Base-by-base conservation (phyloP, 92 coral and sea anemone genomes). In the Epizoanthus scotinus region DNA sequence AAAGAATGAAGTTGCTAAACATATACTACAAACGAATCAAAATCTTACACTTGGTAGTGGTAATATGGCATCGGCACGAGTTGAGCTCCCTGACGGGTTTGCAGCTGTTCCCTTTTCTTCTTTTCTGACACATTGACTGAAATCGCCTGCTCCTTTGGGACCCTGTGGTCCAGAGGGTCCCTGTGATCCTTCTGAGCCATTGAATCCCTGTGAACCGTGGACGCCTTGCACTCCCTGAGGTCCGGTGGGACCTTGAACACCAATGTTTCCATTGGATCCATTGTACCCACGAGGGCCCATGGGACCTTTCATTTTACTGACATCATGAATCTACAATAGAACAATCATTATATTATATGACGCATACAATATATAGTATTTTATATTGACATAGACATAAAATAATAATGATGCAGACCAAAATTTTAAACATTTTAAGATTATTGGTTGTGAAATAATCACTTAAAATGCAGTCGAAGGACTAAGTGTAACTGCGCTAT, bases 131-230 rank as follows among this genome's bases (percentile, higher is more conserved):
- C 79, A 74, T 1, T 57, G 38, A 25, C 20, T 74, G 20, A 74
- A 57, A 58, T 29, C 9, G 0, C 52, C 19, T 18, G 55, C 55
- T 36, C 56, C 80, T 9, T 17, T 29, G 13, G 36, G 25, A 17
- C 80, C 80, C 1, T 18, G 47, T 20, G 67, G 80, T 4, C 80
- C 80, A 0, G 20, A 20, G 13, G 28, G 64, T n/a, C 80, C 80
- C 24, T 58, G 80, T 18, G 53, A 36, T 0, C 78, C 78, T 7
- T 72, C 31, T n/a, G 56, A 54, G 1, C 80, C 67, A 7, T 34
- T 28, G 2, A 53, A 20, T 20, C 80, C 80, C 18, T 22, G 22
- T 15, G 26, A 20, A 12, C 80, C 80, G 2, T 26, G 67, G 6
- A 34, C 5, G 0, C 80, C 80, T 5, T 58, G 27, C 14, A 20